phyloP scores from a whole-genome alignment of 1,140 invertebrate species.

The Hylaeus volcanicus region DNA sequence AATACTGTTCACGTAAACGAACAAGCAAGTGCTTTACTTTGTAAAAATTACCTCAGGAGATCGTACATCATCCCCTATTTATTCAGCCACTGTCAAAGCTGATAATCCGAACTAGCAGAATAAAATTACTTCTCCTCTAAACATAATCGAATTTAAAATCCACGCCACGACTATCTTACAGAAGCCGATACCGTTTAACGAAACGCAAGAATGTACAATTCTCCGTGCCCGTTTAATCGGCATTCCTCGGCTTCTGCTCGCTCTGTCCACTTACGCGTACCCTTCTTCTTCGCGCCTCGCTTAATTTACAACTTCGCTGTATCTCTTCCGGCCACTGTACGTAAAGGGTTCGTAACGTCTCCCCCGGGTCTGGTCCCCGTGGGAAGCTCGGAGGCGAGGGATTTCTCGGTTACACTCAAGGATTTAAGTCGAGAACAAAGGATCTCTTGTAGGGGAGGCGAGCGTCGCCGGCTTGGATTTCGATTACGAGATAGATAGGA shows the following conservation, averaged over 20 bases:
- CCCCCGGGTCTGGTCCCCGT: slow-evolving; percentile 22
- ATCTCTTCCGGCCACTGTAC: not conserved
- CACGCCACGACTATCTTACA: not conserved
- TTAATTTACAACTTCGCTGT: slow-evolving; percentile 5
- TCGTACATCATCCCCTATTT: too few relatives aligned
- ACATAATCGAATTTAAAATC: too few relatives aligned
- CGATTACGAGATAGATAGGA: slow-evolving; percentile 67
- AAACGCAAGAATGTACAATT: not conserved
- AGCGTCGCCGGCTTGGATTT: slow-evolving; percentile 56
- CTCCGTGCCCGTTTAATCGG: not conserved
- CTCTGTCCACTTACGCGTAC: not conserved
- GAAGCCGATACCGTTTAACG: not conserved
- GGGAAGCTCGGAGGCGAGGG: slow-evolving; percentile 22
- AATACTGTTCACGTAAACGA: too few relatives aligned
- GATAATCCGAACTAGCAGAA: too few relatives aligned
- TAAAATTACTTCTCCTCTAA: too few relatives aligned
- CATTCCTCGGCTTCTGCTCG: not conserved
- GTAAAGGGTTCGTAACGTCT: slow-evolving; percentile 53
- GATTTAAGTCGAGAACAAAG: slow-evolving; percentile 70
- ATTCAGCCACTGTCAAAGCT: too few relatives aligned
- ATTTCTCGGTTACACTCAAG: slow-evolving; percentile 67
- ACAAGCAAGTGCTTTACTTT: too few relatives aligned
- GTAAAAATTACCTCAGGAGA: too few relatives aligned
- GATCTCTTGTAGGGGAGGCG: slow-evolving; percentile 48
- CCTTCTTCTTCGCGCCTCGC: not conserved